Percentiles rank a stretch among this genome's conserved stretches.
Evolutionary conservation across 2,888 invertebrate genomes (phyloP).

Genomic region (Andrena camellia): DNA sequence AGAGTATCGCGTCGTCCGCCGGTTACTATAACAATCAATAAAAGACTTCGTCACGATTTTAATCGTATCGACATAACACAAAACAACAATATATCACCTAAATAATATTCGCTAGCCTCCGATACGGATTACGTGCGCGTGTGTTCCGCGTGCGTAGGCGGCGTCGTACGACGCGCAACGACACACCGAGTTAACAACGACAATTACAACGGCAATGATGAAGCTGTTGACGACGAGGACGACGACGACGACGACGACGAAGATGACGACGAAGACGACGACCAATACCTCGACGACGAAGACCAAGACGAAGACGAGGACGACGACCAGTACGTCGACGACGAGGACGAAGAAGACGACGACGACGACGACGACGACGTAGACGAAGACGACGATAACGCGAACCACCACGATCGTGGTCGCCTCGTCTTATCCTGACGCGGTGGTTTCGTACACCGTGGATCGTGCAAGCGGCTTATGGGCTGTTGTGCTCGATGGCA

Average conservation of each 20-base stretch:
- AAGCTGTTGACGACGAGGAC: conserved; percentile 12
- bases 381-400: conserved; percentile 30
- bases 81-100: conserved; percentile 82
- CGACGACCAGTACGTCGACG: conserved; percentile 37
- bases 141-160: conserved; percentile 9
- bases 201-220: conserved; percentile 8
- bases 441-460: conserved; percentile 45
- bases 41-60: conserved; percentile 75
- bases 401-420: conserved; percentile 39
- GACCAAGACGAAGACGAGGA: conserved; percentile 71
- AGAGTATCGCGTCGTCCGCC: conserved; percentile 33
- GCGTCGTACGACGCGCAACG: conserved; percentile 34
- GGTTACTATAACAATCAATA: conserved; percentile 80
- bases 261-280: conserved; percentile 53
- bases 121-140: conserved; percentile 37
- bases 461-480: conserved; percentile 55
- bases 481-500: conserved; percentile 82
- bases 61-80: conserved; percentile 79
- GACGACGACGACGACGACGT: conserved; percentile 66
- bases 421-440: conserved; percentile 47
- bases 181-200: conserved; percentile 70
- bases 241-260: conserved; percentile 54
- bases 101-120: conserved; percentile 77
- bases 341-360: conserved; percentile 71
- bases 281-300: conserved; percentile 15